phyloP scores from a whole-genome alignment of 2,113 vertebrate genomes.

The Tiliqua scincoides region DNA sequence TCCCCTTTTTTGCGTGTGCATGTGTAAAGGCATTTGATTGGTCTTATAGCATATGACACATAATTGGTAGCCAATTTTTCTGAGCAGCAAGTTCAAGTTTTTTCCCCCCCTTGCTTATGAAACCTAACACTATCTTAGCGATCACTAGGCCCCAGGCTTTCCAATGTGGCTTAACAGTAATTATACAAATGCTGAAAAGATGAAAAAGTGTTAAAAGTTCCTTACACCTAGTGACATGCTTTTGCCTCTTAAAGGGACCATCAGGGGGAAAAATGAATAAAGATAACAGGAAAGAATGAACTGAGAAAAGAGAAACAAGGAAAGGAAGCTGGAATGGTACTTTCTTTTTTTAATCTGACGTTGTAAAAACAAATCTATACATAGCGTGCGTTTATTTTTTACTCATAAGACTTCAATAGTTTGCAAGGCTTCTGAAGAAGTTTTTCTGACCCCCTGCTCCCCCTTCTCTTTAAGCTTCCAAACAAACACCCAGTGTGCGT shows the following conservation, averaged over 20 bases:
- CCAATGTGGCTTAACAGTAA: slow-evolving; percentile 78
- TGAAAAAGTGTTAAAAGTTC: slow-evolving; percentile 65
- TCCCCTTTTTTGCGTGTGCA: no score
- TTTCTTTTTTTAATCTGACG: no score
- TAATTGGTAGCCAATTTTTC: slow-evolving; percentile 74
- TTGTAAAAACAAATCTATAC: slow-evolving; percentile 40
- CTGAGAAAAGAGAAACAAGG: slow-evolving; percentile 34
- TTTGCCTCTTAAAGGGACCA: slow-evolving; percentile 67
- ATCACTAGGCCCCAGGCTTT: slow-evolving; percentile 76
- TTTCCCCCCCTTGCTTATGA: slow-evolving; percentile 69
- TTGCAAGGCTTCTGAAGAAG: not conserved
- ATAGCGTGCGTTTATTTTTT: not conserved
- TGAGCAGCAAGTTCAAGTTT: slow-evolving; percentile 69
- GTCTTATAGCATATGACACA: slow-evolving; percentile 71
- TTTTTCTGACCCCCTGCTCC: slow-evolving; percentile 2
- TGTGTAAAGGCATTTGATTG: slow-evolving; percentile 20
- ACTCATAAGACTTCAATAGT: not conserved
- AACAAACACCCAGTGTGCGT: slow-evolving; percentile 24
- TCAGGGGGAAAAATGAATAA: slow-evolving; percentile 23
- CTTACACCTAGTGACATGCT: slow-evolving; percentile 68
- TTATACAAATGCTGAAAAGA: slow-evolving; percentile 73
- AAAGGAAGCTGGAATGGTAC: slow-evolving; percentile 45
- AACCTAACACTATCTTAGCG: slow-evolving; percentile 77
- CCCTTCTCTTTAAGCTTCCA: not conserved
- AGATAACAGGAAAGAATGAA: slow-evolving; percentile 47